Conservation (phyloP, 30 jellyfish, hydroid and myxozoan species). For the Chironex yamaguchii region DNA sequence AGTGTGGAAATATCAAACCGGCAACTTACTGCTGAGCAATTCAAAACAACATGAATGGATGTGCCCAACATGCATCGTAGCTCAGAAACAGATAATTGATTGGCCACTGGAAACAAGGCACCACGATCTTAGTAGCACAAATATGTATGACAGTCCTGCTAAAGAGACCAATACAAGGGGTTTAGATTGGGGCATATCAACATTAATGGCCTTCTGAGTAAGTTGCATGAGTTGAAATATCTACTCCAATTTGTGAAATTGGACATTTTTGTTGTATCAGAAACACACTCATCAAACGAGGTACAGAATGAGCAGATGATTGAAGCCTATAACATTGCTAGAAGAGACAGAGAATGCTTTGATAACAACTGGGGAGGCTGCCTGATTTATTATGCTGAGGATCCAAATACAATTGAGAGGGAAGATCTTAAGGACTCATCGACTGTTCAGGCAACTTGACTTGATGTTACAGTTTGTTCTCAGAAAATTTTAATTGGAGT, state of each 20-base stretch:
- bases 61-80: slow-evolving; percentile 59
- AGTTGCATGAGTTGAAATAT: slow-evolving; percentile 28
- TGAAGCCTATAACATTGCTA: slow-evolving; percentile 45
- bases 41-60: slow-evolving; percentile 45
- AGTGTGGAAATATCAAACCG: slow-evolving; percentile 25
- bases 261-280: slow-evolving; percentile 46
- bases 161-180: no score
- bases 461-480: slow-evolving; percentile 23
- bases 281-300: slow-evolving; percentile 24
- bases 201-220: slow-evolving; percentile 32
- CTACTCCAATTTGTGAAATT: slow-evolving; percentile 30
- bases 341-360: slow-evolving; percentile 40
- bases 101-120: no score
- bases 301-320: slow-evolving; percentile 40
- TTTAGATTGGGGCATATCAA: slow-evolving; percentile 45
- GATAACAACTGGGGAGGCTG: slow-evolving; percentile 62
- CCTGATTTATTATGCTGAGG: slow-evolving; percentile 53
- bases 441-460: slow-evolving; percentile 35
- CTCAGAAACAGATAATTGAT: background rate
- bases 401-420: no score
- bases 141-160: no score
- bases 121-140: no score
- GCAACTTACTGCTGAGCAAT: background rate
- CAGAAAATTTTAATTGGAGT: slow-evolving; percentile 27
- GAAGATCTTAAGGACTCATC: slow-evolving; percentile 50